Conservation (phyloP, 2,888 invertebrate species). For the Oscheius sp. region DNA sequence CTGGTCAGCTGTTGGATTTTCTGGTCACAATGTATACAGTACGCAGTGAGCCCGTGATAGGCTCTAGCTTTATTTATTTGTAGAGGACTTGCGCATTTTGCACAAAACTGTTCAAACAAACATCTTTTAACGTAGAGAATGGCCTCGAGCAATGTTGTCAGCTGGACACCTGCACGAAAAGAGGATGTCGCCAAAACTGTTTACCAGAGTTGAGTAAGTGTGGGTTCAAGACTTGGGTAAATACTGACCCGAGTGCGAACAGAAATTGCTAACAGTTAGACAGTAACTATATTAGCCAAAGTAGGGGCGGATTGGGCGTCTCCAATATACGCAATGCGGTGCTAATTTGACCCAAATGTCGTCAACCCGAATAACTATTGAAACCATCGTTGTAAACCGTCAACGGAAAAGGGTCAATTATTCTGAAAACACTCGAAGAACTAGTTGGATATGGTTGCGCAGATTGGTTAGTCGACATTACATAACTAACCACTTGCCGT, state of each 20-base stretch:
- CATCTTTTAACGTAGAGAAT: conserved; percentile 41
- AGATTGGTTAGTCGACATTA: conserved; percentile 3
- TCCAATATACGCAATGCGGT: conserved; percentile 26
- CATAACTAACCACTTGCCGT: conserved; percentile 23
- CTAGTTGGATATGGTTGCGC: conserved; percentile 27
- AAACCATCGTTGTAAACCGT: conserved; percentile 37
- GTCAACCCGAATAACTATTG: conserved; percentile 33
- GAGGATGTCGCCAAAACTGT: conserved; percentile 10
- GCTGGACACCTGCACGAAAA: conserved; percentile 28
- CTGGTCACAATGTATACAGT: conserved; percentile 30
- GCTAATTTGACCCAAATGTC: conserved; percentile 37
- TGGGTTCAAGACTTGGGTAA: conserved; percentile 3
- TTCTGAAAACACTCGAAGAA: conserved; percentile 39
- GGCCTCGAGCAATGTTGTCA: conserved; percentile 25
- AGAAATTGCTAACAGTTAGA: not conserved
- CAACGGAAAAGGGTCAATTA: conserved; percentile 39
- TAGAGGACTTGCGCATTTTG: conserved; percentile 37
- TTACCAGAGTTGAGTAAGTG: conserved; percentile 16
- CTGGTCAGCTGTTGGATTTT: conserved; percentile 31
- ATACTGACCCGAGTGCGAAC: not conserved
- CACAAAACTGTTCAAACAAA: conserved; percentile 42
- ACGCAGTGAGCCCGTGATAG: conserved; percentile 36
- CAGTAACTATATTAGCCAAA: not conserved
- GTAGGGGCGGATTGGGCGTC: not conserved
- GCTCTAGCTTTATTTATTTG: conserved; percentile 38